phyloP scores from a whole-genome alignment of 1,140 invertebrate species.

The Drosophila biarmipes region DNA sequence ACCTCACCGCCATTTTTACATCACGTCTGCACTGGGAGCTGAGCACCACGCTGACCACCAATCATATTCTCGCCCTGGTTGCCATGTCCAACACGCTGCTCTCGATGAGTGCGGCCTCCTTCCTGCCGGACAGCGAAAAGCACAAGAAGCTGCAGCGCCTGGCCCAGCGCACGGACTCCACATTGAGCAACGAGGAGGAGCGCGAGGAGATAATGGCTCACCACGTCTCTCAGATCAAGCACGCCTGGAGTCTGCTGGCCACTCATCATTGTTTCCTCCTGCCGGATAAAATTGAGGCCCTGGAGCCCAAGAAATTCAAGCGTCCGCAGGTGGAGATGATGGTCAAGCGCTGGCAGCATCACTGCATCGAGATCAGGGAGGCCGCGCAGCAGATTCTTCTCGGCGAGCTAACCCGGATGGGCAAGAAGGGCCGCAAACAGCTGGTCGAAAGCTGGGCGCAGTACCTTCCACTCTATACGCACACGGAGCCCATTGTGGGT shows the following conservation, averaged over 20 bases:
- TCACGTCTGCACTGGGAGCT: conserved; percentile 97
- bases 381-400: conserved; percentile 97
- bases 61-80: conserved; percentile 97
- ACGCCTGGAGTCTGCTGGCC: conserved; percentile 98
- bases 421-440: conserved; percentile 95
- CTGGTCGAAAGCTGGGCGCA: conserved; percentile 98
- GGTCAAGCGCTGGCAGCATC: conserved; percentile 98
- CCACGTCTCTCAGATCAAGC: conserved; percentile 96
- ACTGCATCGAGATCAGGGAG: conserved; percentile 98
- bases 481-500: conserved; percentile 88
- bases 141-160: conserved; percentile 90
- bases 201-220: conserved; percentile 92
- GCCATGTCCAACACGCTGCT: conserved; percentile 98
- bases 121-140: conserved; percentile 93
- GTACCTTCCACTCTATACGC: conserved; percentile 94
- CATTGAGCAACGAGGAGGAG: conserved; percentile 88
- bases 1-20: conserved; percentile 92
- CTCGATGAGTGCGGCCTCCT: conserved; percentile 98
- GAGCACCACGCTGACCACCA: conserved; percentile 96
- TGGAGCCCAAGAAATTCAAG: conserved; percentile 93
- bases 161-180: conserved; percentile 72
- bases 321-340: conserved; percentile 98
- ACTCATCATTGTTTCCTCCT: conserved; percentile 98
- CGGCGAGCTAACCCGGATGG: conserved; percentile 95
- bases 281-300: conserved; percentile 92